Base-by-base conservation (phyloP, 2,888 invertebrate genomes). In the Iphiclides podalirius region DNA sequence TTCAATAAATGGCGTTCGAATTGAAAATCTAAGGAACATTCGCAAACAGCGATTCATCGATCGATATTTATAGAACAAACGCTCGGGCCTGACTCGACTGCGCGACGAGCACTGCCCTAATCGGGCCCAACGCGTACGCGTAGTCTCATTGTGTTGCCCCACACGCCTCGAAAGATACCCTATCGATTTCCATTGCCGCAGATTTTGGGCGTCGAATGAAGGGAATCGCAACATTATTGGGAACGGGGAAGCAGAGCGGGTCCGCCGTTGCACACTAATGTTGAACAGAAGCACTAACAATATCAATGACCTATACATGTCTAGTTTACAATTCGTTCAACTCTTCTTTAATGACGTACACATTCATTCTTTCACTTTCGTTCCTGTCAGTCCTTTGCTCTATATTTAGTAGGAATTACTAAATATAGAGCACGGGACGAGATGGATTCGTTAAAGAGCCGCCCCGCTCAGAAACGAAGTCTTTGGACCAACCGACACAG, bases 1-100 rank as follows among this genome's bases (percentile, higher is more conserved):
- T 73, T 70, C 68, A 50, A 62, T 68, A 71, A 63, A 73, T 72
- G 72, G 72, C 57, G 54, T 40, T 47, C 55, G 60, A 54, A 57
- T 56, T 52, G 50, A 57, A 55, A 26, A 47, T 26, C 17, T 33
- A 45, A 44, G 35, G 44, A 35, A 50, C 50, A 47, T 47, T 53
- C 44, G 47, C 52, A 50, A 50, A 53, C 43, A 50, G 26, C 37
- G 28, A 36, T 26, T 40, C 50, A 40, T 40, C 44, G 50, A 17
- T 4, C 23, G 39, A 9, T 50, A 44, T 53, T 52, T 48, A 55
- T 53, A 52, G 41, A 47, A 46, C 38, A 50, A 49, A 38, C 39
- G 31, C 35, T 14, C 17, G 36, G 40, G 36, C 47, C 12, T 45
- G 44, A 35, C 46, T 34, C 41, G 51, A 36, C 39, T 50, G 16